These are phyloP conservation scores for Phataginus tetradactyla DNA, from an alignment of 2,797 vertebrate species.

Conservation along the genomic window DNA sequence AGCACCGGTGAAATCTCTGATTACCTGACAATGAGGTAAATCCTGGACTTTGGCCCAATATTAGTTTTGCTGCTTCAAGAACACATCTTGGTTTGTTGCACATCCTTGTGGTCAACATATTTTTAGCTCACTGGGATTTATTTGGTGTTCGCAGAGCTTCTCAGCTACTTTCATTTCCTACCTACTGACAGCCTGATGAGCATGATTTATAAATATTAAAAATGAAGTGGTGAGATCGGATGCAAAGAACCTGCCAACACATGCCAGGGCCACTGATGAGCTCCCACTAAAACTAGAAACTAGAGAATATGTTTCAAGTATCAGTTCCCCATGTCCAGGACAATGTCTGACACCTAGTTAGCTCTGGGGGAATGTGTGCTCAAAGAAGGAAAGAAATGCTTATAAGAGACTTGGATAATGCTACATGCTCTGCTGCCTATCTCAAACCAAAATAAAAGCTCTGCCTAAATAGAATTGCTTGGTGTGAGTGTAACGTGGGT, in stretches of 20 bases:
- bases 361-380: neutral
- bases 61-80: constrained; percentile 3
- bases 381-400: constrained; percentile 31
- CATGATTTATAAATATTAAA: constrained; percentile 71
- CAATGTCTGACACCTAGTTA: constrained; percentile 59
- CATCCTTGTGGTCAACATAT: constrained; percentile 15
- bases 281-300: neutral
- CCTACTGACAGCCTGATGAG: constrained; percentile 60
- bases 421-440: neutral
- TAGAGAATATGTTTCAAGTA: constrained; percentile 8
- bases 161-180: constrained; percentile 52
- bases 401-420: neutral
- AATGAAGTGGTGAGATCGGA: constrained; percentile 26
- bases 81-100: neutral
- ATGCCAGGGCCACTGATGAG: constrained; percentile 18
- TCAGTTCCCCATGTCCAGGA: neutral
- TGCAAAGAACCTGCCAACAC: constrained; percentile 62
- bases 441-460: constrained; percentile 31
- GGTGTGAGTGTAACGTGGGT: neutral
- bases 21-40: neutral
- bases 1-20: neutral
- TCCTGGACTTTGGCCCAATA: neutral
- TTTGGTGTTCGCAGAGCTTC: constrained; percentile 27
- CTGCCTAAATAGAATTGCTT: constrained; percentile 19
- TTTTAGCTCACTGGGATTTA: constrained; percentile 37